A percentile compares a stretch with the other conserved stretches of the same genome.
Evolutionary conservation across 2,113 vertebrate species (phyloP).

Genomic region (Rafetus swinhoei): DNA sequence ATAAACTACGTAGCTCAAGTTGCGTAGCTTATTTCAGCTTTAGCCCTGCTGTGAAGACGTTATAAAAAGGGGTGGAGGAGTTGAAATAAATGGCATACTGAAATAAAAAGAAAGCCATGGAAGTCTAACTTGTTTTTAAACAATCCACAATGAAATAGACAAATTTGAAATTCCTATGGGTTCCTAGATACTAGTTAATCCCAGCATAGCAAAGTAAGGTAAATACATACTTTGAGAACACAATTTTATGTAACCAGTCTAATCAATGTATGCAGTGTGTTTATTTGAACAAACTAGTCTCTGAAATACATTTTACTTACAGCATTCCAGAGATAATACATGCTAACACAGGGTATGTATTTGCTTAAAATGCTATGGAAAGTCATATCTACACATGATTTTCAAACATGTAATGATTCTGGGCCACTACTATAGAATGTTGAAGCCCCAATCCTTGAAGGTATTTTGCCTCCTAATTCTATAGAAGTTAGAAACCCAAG

Average conservation of each 20-base stretch:
- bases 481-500: background rate
- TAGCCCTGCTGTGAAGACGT: too few relatives aligned
- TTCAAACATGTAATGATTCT: background rate
- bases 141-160: background rate
- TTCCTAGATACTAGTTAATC: background rate
- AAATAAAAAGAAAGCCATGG: background rate
- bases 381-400: background rate
- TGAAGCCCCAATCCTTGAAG: background rate
- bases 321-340: background rate
- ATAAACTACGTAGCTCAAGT: too few relatives aligned
- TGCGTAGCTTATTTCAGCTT: too few relatives aligned
- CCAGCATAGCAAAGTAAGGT: background rate
- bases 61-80: background rate
- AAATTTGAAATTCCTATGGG: background rate
- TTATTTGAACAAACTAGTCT: background rate
- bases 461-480: too few relatives aligned
- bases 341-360: background rate
- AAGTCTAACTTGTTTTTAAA: background rate
- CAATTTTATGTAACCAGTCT: conserved; percentile 12
- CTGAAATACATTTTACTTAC: background rate
- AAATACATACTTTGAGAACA: background rate
- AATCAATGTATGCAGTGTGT: background rate
- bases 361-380: background rate
- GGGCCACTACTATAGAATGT: background rate
- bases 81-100: background rate